These are phyloP conservation scores for Gallinago solitaria DNA, from an alignment of 2,797 vertebrate genomes.

Conservation along the genomic window DNA sequence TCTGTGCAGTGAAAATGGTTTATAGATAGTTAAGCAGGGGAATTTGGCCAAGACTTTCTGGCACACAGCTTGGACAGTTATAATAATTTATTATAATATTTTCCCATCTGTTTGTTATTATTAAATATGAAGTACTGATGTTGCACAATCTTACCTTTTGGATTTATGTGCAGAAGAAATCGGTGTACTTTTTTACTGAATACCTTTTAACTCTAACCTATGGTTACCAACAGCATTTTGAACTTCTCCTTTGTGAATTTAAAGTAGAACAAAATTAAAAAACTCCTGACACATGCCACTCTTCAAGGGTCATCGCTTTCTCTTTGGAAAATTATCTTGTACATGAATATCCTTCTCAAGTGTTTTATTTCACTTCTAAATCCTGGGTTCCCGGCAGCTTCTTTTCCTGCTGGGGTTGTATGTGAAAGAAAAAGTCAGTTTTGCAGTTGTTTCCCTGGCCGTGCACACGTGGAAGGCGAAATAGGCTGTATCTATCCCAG, in stretches of 20 bases:
- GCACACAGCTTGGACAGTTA: slow-evolving; percentile 40
- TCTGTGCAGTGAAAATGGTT: not conserved
- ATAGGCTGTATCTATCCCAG: not conserved
- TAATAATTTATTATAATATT: slow-evolving; percentile 57
- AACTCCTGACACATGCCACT: not conserved
- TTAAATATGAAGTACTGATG: slow-evolving; percentile 49
- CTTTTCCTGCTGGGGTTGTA: not conserved
- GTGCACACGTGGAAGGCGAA: not conserved
- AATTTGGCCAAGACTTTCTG: slow-evolving; percentile 44
- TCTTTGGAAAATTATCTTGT: not conserved
- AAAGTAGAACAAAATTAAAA: not conserved
- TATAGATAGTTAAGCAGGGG: not conserved
- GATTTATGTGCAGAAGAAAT: slow-evolving; percentile 54
- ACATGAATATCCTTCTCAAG: not conserved
- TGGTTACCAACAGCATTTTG: not conserved
- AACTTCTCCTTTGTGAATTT: not conserved
- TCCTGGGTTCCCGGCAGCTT: not conserved
- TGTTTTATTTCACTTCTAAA: not conserved
- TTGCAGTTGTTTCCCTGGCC: not conserved
- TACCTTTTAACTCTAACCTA: not conserved
- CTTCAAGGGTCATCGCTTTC: slow-evolving; percentile 4
- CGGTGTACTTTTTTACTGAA: not conserved
- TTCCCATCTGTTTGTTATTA: slow-evolving; percentile 73
- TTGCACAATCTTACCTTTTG: slow-evolving; percentile 53
- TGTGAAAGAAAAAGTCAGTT: not conserved